Base-by-base conservation (phyloP, 2,797 vertebrate species). In the Lagorchestes hirsutus region DNA sequence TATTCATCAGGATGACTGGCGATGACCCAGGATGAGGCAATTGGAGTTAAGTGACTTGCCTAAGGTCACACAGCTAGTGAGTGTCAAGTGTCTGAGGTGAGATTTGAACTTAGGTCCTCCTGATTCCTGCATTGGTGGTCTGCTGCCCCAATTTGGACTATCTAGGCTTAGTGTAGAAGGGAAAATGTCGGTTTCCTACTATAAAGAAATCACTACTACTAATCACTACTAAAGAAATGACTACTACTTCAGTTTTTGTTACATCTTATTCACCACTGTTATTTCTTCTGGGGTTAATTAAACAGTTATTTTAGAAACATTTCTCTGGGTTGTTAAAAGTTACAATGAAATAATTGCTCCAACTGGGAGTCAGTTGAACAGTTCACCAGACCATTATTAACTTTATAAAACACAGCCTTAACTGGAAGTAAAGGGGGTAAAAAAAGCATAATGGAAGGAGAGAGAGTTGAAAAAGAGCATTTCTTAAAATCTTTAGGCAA, bases 201-300 rank as follows among this genome's bases (percentile, higher is more conserved):
- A 55, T 29, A 87, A 94, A 91, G 58, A 55, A 67, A 55, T 52
- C 28, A 91, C 31, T 16, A 46, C 46, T 46, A 46, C 46, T 46
- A 46, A 46, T 46, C 46, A 46, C 46, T 46, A 46, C 46, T 46
- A 46, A 46, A 46, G 46, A 46, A 46, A 46, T 16, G 16, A 1
- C 91, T 92, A 2, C 91, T 92, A n/a, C n/a, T 92, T 96, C 82
- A 92, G 93, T 56, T 93, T 95, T 96, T 96, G 56, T 93, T 96
- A 93, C 54, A 93, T 93, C 96, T 34, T 93, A n/a, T 52, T 96
- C 40, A 57, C 90, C 82, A 50, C 93, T 95, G 54, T 95, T 94
- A 91, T 97, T 97, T 98, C 95, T 97, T 87, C 93, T 95, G 96
- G 95, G 92, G 74, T 94, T 97, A 97, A 97, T 98, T 97, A 97